A percentile compares a stretch with the other conserved stretches of the same genome.
Evolutionary conservation across 2,797 vertebrate genomes (phyloP).

Genomic region (Florisuga fusca): DNA sequence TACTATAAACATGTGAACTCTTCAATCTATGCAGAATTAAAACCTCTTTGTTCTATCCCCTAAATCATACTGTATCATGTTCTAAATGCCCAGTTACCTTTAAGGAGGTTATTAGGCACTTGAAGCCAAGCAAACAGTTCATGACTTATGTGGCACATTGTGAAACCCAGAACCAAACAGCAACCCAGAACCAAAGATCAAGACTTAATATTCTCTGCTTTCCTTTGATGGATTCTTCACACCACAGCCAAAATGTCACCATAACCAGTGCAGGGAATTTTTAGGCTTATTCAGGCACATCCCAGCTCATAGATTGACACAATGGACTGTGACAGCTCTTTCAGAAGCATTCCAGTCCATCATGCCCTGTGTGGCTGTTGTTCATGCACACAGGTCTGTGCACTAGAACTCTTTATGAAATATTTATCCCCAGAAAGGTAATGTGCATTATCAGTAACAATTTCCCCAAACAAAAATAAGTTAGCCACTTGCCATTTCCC

Average conservation of each 20-base stretch:
- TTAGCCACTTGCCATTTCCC: not conserved
- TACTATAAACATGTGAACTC: not conserved
- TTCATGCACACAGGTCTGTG: not conserved
- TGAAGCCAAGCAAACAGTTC: not conserved
- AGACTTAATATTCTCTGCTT: not conserved
- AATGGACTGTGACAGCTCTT: constrained; percentile 29
- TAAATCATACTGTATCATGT: not conserved
- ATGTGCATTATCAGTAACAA: constrained; percentile 10
- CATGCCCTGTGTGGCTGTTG: not conserved
- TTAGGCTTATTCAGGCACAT: not conserved
- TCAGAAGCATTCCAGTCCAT: not conserved
- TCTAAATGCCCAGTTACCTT: not conserved
- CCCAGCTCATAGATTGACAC: not conserved
- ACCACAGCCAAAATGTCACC: not conserved
- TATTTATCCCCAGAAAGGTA: constrained; percentile 39
- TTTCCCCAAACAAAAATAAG: not conserved
- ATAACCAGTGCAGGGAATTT: not conserved
- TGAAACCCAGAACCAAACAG: not conserved
- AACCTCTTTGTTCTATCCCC: not conserved
- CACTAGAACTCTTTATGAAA: constrained; percentile 47
- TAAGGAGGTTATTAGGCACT: not conserved
- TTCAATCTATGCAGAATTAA: not conserved
- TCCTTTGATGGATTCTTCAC: not conserved
- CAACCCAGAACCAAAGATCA: not conserved
- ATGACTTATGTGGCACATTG: not conserved